Evolutionary conservation across 2,113 vertebrate species (phyloP).

Genomic region (Cyprinodon tularosa): DNA sequence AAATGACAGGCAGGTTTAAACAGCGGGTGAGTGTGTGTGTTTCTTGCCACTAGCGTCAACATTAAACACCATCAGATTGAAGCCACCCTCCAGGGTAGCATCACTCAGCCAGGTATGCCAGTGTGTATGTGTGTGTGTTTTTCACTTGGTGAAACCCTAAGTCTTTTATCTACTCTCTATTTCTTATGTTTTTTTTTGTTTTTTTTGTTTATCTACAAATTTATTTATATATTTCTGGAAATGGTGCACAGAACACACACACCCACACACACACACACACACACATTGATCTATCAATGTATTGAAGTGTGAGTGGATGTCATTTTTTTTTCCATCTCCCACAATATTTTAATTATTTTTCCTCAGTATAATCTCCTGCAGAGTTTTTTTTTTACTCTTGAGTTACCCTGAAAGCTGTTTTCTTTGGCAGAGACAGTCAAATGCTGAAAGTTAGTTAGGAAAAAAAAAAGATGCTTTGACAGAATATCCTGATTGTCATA

Average conservation of each 20-base stretch:
- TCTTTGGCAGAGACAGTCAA: conserved; percentile 67
- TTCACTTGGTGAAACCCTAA: conserved; percentile 58
- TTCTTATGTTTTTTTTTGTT: conserved; percentile 56
- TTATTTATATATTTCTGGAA: conserved; percentile 81
- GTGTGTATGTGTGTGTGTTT: conserved; percentile 31
- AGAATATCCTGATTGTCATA: conserved; percentile 68
- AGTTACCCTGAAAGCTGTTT: conserved; percentile 68
- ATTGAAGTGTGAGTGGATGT: conserved; percentile 75
- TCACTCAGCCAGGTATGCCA: conserved; percentile 75
- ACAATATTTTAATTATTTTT: conserved; percentile 71
- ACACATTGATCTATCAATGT: conserved; percentile 76
- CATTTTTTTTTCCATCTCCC: conserved; percentile 55
- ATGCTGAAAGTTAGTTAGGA: conserved; percentile 68
- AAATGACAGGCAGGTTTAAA: conserved; percentile 78
- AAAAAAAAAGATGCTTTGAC: conserved; percentile 59
- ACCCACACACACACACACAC: conserved; percentile 38
- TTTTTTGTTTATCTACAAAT: conserved; percentile 77
- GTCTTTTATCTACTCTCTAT: conserved; percentile 76
- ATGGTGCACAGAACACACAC: conserved; percentile 42
- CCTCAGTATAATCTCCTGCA: conserved; percentile 69
- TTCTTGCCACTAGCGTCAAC: conserved; percentile 81
- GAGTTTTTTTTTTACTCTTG: conserved; percentile 56
- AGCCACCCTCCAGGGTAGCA: conserved; percentile 80
- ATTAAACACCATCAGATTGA: conserved; percentile 81
- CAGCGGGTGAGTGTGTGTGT: conserved; percentile 75